Evolutionary conservation across 2,888 invertebrate genomes (phyloP).

Genomic region (Lycaena phlaeas): DNA sequence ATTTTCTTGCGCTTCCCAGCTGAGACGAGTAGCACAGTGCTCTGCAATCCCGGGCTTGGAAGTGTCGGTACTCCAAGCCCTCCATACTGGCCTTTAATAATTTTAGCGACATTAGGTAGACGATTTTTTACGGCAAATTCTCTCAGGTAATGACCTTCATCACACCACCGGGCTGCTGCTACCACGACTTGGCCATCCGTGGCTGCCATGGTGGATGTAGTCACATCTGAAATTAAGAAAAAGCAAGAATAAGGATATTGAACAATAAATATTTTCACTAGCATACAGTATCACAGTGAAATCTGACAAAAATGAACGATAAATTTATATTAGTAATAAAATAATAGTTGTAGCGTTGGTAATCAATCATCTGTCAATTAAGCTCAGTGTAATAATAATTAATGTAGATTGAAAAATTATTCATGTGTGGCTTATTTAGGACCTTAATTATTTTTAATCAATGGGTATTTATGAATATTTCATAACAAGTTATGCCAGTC

Average conservation of each 20-base stretch:
- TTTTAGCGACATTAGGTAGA: slow-evolving; percentile 89
- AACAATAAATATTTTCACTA: neutral
- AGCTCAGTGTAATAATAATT: too few species aligned
- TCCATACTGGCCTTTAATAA: slow-evolving; percentile 94
- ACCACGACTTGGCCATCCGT: slow-evolving; percentile 92
- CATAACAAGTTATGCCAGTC: too few species aligned
- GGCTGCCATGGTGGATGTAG: slow-evolving; percentile 80
- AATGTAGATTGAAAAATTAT: too few species aligned
- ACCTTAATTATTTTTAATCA: too few species aligned
- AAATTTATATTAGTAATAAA: neutral
- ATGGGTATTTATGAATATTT: too few species aligned
- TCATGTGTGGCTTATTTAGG: too few species aligned
- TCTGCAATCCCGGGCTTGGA: slow-evolving; percentile 88
- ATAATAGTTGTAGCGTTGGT: neutral
- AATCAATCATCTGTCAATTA: too few species aligned
- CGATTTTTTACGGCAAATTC: slow-evolving; percentile 83
- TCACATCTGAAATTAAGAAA: slow-evolving; percentile 69
- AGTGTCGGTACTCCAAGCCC: slow-evolving; percentile 91
- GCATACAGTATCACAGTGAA: too few species aligned
- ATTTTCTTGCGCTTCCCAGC: slow-evolving; percentile 90
- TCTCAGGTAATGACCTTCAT: slow-evolving; percentile 81
- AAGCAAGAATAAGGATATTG: slow-evolving; percentile 7
- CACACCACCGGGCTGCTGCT: slow-evolving; percentile 85
- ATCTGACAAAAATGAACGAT: neutral
- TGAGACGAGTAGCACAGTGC: slow-evolving; percentile 88